Conservation (phyloP, 2,113 vertebrate genomes). For the Jaculus jaculus region DNA sequence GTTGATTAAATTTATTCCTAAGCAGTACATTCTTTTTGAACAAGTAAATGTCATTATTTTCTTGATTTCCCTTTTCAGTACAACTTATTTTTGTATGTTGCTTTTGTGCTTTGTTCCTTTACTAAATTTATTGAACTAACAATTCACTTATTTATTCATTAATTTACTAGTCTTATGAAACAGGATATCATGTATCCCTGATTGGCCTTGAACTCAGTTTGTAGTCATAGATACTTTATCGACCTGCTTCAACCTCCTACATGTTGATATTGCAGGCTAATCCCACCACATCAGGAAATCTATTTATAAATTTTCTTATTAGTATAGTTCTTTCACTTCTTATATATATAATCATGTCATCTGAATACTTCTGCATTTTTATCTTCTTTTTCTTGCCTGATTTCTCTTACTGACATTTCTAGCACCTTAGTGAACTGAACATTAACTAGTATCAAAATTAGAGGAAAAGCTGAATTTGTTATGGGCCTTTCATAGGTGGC, state of each 20-base stretch:
- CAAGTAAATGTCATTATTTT: neutral
- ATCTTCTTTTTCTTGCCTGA: neutral
- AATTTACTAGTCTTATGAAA: no score
- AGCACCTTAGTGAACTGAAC: neutral
- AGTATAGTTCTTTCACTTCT: neutral
- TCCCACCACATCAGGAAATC: no score
- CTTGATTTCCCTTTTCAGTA: neutral
- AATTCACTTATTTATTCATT: no score
- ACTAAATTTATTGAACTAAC: neutral
- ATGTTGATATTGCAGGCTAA: no score
- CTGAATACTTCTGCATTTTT: neutral
- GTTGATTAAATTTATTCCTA: no score
- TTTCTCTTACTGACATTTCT: neutral
- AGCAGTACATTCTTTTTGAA: neutral
- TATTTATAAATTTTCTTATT: neutral
- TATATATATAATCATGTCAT: neutral
- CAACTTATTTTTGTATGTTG: neutral
- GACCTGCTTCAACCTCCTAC: no score
- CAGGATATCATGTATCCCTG: no score
- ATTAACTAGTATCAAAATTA: neutral
- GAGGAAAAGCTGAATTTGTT: neutral
- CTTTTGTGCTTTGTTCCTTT: neutral
- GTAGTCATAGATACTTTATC: no score
- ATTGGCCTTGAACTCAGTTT: no score
- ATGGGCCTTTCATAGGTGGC: neutral